phyloP scores from a whole-genome alignment of 2,113 vertebrate genomes.

The Oryzias woworae region DNA sequence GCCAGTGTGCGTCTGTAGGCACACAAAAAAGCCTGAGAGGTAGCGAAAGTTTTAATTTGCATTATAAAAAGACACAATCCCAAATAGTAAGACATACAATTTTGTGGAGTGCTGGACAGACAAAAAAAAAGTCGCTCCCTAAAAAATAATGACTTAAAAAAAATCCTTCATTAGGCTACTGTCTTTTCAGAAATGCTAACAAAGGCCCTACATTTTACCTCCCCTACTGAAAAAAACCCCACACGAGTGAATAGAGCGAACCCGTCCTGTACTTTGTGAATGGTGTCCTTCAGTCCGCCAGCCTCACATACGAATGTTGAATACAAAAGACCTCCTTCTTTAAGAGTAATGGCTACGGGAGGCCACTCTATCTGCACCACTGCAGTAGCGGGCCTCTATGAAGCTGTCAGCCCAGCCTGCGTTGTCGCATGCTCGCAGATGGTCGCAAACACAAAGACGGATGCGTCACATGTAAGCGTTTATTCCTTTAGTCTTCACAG shows the following conservation, averaged over 20 bases:
- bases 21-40: slow-evolving; percentile 15
- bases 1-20: slow-evolving; percentile 1
- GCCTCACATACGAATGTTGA: slow-evolving; percentile 65
- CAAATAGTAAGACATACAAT: slow-evolving; percentile 39
- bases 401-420: slow-evolving; percentile 47
- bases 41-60: slow-evolving; percentile 41
- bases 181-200: slow-evolving; percentile 44
- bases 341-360: slow-evolving; percentile 60
- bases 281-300: slow-evolving; percentile 57
- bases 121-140: slow-evolving; percentile 45
- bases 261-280: slow-evolving; percentile 71
- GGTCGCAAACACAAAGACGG: slow-evolving; percentile 31
- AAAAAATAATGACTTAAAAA: slow-evolving; percentile 1
- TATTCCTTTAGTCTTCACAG: slow-evolving; percentile 15
- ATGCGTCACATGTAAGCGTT: slow-evolving; percentile 30
- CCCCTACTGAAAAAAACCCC: slow-evolving; percentile 5
- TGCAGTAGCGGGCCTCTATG: slow-evolving; percentile 54
- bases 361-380: slow-evolving; percentile 59
- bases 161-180: slow-evolving; percentile 16
- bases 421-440: slow-evolving; percentile 20
- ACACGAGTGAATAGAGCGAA: slow-evolving; percentile 49
- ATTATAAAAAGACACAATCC: slow-evolving; percentile 50
- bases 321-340: slow-evolving; percentile 70
- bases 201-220: slow-evolving; percentile 30
- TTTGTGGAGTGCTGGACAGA: slow-evolving; percentile 44